Evolutionary conservation across 1,140 invertebrate species (phyloP).

Genomic region (Xylocopa sonorina): DNA sequence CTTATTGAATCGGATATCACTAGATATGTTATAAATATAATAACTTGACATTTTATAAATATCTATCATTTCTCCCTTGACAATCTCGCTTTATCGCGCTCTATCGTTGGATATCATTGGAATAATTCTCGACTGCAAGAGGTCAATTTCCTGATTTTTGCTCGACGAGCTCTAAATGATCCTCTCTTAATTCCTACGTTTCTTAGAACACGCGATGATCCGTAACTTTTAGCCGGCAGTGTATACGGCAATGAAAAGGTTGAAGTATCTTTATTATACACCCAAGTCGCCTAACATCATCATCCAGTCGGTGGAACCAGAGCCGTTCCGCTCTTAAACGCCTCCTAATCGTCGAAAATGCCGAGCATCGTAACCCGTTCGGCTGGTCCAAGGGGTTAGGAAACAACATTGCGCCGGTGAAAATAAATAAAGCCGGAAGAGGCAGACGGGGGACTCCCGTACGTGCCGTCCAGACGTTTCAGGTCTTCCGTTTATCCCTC

Average conservation of each 20-base stretch:
- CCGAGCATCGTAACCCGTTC: slow-evolving; percentile 24
- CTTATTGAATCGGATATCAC: no score
- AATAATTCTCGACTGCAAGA: no score
- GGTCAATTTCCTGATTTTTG: no score
- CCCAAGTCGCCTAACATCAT: slow-evolving; percentile 26
- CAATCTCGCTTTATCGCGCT: no score
- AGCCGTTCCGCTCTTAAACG: neutral
- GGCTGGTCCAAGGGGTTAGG: slow-evolving; percentile 24
- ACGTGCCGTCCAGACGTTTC: slow-evolving; percentile 27
- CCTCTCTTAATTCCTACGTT: no score
- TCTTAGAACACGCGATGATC: no score
- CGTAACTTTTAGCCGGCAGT: no score
- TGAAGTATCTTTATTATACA: slow-evolving; percentile 53
- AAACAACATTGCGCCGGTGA: slow-evolving; percentile 40
- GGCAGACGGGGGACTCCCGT: neutral
- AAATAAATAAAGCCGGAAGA: slow-evolving; percentile 56
- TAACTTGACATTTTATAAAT: no score
- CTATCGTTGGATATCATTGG: no score
- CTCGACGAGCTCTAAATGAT: no score
- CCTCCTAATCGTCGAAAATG: slow-evolving; percentile 31
- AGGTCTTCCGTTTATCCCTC: slow-evolving; percentile 20
- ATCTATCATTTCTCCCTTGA: no score
- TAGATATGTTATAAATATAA: no score
- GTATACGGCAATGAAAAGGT: neutral
- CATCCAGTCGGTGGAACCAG: neutral